Evolutionary conservation across 2,888 invertebrate species (phyloP).

Genomic region (Agrilus cyanescens): DNA sequence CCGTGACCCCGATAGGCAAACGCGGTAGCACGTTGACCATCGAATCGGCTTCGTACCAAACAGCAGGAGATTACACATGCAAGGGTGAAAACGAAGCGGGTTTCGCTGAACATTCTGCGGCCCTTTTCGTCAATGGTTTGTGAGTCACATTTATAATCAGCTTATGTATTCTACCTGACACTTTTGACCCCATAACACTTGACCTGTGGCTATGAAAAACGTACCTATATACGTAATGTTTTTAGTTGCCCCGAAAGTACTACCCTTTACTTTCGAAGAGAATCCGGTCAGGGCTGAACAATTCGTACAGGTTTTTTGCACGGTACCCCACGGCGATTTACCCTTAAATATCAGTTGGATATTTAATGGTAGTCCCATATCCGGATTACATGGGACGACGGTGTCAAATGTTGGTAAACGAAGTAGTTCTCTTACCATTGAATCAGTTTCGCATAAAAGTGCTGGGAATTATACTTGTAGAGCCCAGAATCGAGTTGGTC

Average conservation of each 20-base stretch:
- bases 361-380: conserved; percentile 35
- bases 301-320: conserved; percentile 47
- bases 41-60: conserved; percentile 53
- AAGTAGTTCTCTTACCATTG: conserved; percentile 43
- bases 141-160: conserved; percentile 11
- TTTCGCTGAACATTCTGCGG: conserved; percentile 51
- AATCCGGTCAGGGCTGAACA: conserved; percentile 45
- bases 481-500: conserved; percentile 52
- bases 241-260: conserved; percentile 49
- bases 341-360: conserved; percentile 47
- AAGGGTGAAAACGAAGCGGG: conserved; percentile 64
- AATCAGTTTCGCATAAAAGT: conserved; percentile 32
- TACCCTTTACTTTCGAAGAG: conserved; percentile 50
- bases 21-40: conserved; percentile 50
- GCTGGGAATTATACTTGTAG: conserved; percentile 62
- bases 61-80: conserved; percentile 68
- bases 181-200: not conserved
- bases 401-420: conserved; percentile 17
- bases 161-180: conserved; percentile 5
- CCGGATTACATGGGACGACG: conserved; percentile 12
- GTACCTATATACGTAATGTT: conserved; percentile 9
- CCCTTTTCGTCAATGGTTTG: conserved; percentile 63
- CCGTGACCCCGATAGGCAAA: conserved; percentile 37
- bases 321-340: conserved; percentile 49
- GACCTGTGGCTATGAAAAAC: no score